These are phyloP conservation scores for Oncorhynchus mykiss DNA, from an alignment of 2,113 vertebrate species.

Conservation along the genomic window DNA sequence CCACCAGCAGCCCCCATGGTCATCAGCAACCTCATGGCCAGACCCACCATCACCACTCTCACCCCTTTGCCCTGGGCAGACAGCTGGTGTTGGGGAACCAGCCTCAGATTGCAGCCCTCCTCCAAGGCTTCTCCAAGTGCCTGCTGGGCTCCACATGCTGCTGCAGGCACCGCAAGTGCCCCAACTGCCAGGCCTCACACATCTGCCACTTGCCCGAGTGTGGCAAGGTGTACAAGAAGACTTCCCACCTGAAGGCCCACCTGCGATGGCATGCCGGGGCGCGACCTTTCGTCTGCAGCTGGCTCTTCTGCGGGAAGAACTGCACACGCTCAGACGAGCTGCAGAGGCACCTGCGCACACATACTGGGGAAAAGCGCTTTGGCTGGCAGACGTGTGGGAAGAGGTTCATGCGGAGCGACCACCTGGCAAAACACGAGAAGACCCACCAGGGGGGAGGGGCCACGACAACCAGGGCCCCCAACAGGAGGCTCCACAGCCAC, in stretches of 20 bases:
- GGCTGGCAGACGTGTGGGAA: slow-evolving; percentile 66
- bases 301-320: slow-evolving; percentile 75
- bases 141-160: slow-evolving; percentile 45
- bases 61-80: slow-evolving; percentile 45
- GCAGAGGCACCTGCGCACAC: slow-evolving; percentile 71
- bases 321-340: slow-evolving; percentile 74
- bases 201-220: slow-evolving; percentile 72
- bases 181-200: slow-evolving; percentile 35
- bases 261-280: slow-evolving; percentile 74
- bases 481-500: slow-evolving; percentile 25
- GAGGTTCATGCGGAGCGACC: slow-evolving; percentile 69
- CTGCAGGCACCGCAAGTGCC: slow-evolving; percentile 47
- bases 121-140: slow-evolving; percentile 52
- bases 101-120: slow-evolving; percentile 48
- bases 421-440: slow-evolving; percentile 70
- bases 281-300: slow-evolving; percentile 72
- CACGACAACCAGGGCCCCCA: slow-evolving; percentile 6
- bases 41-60: neutral
- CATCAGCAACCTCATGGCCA: slow-evolving; percentile 10
- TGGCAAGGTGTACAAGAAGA: slow-evolving; percentile 73
- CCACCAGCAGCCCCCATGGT: slow-evolving; percentile 9
- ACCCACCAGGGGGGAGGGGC: slow-evolving; percentile 59
- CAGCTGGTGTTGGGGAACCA: slow-evolving; percentile 49
- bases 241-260: slow-evolving; percentile 74
- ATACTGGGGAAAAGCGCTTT: slow-evolving; percentile 72